Evolutionary conservation across 2,113 vertebrate species (phyloP).

Genomic region (Nanorana parkeri): DNA sequence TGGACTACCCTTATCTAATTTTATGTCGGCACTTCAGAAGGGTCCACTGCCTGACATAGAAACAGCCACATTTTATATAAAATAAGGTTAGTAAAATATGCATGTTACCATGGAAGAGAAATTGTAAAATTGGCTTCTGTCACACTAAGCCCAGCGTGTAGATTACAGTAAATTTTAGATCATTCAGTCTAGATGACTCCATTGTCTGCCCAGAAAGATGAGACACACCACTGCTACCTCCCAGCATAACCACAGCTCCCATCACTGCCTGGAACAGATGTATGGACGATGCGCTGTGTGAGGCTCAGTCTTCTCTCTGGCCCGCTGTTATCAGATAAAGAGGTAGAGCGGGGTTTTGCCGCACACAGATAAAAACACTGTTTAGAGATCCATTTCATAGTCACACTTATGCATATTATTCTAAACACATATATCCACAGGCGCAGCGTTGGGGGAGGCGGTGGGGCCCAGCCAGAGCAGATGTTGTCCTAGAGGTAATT

Average conservation of each 20-base stretch:
- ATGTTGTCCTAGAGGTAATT: conserved; percentile 35
- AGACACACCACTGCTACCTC: neutral
- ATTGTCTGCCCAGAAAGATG: neutral
- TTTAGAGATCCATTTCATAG: neutral
- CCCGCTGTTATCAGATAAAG: neutral
- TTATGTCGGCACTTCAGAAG: too few species aligned
- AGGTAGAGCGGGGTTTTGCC: neutral
- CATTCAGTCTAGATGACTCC: neutral
- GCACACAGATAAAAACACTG: conserved; percentile 10
- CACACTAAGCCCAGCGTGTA: too few species aligned
- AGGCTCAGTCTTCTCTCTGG: neutral
- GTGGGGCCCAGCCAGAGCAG: neutral
- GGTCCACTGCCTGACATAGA: too few species aligned
- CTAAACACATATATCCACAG: conserved; percentile 32
- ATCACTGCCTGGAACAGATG: neutral
- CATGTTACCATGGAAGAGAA: too few species aligned
- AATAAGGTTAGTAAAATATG: too few species aligned
- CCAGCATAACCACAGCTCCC: conserved; percentile 8
- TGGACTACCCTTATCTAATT: too few species aligned
- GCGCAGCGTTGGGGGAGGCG: neutral
- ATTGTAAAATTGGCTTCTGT: too few species aligned
- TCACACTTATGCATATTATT: conserved; percentile 41
- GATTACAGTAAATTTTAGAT: too few species aligned
- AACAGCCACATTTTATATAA: too few species aligned
- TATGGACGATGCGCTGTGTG: neutral